Base-by-base conservation (phyloP, 1,140 invertebrate genomes). In the Agraylea sexmaculata region DNA sequence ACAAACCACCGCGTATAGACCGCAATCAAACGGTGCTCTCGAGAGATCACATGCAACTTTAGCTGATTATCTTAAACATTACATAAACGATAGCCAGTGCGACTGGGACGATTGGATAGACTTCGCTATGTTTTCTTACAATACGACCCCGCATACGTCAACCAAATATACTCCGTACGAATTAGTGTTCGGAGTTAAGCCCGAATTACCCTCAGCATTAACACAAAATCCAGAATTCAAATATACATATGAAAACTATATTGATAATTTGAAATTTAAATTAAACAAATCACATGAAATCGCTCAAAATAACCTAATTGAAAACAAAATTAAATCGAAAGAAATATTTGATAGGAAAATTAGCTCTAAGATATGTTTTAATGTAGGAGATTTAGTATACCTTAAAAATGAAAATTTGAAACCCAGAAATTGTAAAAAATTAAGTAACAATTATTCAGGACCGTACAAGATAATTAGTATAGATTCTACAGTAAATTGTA, bases 1-100 rank as follows among this genome's bases (percentile, higher is more conserved):
- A n/a, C n/a, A n/a, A n/a, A n/a, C n/a, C n/a, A 50, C 21, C 10
- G 28, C 33, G 11, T 42, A 42, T 42, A 31, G 36, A 15, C 59
- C 56, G 13, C 47, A 59, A 52, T 45, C 37, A 16, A 58, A 57
- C 37, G 53, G 55, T 7, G 50, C 51, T 15, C 30, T 61, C 15
- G 54, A 61, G 47, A 42, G 56, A 30, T 45, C 29, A 10, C 59
- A 61, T 50, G 22, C 23, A 10, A 57, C 53, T n/a, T 35, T 66
- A 38, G 46, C 35, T 11, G 58, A 62, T 27, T 61, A 59, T 47
- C 20, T 60, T 13, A 56, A 52, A 49, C 51, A 56, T 45, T 62
- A 46, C 35, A 45, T 62, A 1, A 53, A 53, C 12, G 16, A 46
- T 16, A 42, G 55, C 29, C 10, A 38, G 30, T 17, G 7, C n/a